Base-by-base conservation (phyloP, 2,888 invertebrate species). In the Mechanitis mazaeus region DNA sequence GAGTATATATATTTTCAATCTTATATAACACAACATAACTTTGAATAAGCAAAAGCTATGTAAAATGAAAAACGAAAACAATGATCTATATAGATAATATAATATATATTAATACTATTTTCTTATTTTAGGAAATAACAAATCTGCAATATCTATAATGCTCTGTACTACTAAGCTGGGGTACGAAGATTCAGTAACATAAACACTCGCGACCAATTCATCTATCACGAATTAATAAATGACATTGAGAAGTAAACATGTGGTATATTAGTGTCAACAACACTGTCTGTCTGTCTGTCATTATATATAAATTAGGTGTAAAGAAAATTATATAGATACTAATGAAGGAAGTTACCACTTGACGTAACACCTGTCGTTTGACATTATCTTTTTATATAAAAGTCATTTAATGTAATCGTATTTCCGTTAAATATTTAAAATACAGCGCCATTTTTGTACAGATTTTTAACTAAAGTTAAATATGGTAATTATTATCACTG, bases 161-260 rank as follows among this genome's bases (percentile, higher is more conserved):
- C 20, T 20, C 20, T 20, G 20, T 20, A 20, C 20, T 60, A 60
- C 46, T 55, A 53, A 58, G 50, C 65, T 68, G 55, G 56, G 63
- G 60, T 55, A 54, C 62, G 45, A 62, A 64, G 58, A 76, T 76
- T 75, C 77, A 79, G 71, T 78, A 72, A 71, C 72, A 69, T 78
- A 78, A 77, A 78, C 74, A 50, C 31, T 70, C 71, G 71, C 76
- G 75, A 77, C 79, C 85, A 85, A 85, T 85, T 85, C 84, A 84
- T 87, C 83, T 85, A 81, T 83, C 74, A 81, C 78, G 78, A 82
- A 86, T 87, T 87, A 87, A 81, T 78, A 80, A 81, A 80, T 85
- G 85, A 85, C 84, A 83, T 76, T 76, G 76, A 78, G 75, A 79
- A 75, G 78, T 78, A 72, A 84, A 81, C 87, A 87, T 81, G 84